These are phyloP conservation scores for Anguilla japonica DNA, from an alignment of 2,113 vertebrate species.

Conservation along the genomic window DNA sequence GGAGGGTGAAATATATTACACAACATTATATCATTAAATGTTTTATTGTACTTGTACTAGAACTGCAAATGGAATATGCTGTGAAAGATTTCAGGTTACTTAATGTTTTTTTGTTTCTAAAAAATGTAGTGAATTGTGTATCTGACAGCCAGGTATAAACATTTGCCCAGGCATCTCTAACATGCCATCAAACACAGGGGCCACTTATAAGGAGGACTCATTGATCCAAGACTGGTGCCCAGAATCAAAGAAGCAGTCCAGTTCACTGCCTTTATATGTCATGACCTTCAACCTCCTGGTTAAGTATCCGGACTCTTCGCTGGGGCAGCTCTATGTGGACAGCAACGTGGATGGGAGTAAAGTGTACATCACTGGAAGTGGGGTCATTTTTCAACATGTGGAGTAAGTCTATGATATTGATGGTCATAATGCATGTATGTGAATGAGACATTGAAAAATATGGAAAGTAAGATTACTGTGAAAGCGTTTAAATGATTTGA, in stretches of 20 bases:
- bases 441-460: no score
- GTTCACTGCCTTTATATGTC: conserved; percentile 43
- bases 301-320: conserved; percentile 51
- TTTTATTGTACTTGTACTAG: neutral
- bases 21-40: neutral
- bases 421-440: neutral
- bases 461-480: no score
- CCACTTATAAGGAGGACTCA: neutral
- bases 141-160: neutral
- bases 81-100: neutral
- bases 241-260: neutral
- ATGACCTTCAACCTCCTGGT: conserved; percentile 65
- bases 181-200: neutral
- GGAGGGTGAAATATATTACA: neutral
- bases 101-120: neutral
- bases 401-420: conserved; percentile 47
- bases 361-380: conserved; percentile 57
- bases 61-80: neutral
- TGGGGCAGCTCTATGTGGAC: conserved; percentile 61
- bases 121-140: neutral
- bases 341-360: conserved; percentile 58
- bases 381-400: conserved; percentile 50
- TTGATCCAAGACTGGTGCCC: neutral
- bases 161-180: neutral
- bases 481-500: no score